Evolutionary conservation across 2,888 invertebrate genomes (phyloP).

Genomic region (Harpalus rubripes): DNA sequence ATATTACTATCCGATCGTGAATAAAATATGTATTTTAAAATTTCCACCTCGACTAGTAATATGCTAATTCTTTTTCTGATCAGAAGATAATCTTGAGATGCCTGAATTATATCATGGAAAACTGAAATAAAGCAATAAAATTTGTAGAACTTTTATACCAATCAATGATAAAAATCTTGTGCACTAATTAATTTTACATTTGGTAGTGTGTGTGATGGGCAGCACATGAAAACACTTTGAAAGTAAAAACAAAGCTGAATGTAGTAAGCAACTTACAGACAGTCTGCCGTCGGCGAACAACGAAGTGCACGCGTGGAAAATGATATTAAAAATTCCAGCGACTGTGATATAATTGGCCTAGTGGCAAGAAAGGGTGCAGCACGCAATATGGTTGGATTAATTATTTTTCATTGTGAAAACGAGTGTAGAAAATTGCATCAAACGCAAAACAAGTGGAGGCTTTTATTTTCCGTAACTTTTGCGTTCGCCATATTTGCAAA

Average conservation of each 20-base stretch:
- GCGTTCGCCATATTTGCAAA: constrained; percentile 60
- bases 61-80: too few relatives aligned
- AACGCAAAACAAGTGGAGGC: constrained; percentile 56
- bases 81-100: too few relatives aligned
- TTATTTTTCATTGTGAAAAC: constrained; percentile 61
- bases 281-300: background rate
- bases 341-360: constrained; percentile 43
- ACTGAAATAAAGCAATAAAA: too few relatives aligned
- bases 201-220: too few relatives aligned
- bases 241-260: background rate
- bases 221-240: background rate
- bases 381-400: constrained; percentile 50
- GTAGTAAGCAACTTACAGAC: background rate
- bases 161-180: too few relatives aligned
- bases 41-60: too few relatives aligned
- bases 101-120: too few relatives aligned
- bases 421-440: constrained; percentile 56
- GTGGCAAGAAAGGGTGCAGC: constrained; percentile 40
- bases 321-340: constrained; percentile 58
- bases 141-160: too few relatives aligned
- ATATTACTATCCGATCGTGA: too few relatives aligned
- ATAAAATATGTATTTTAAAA: too few relatives aligned
- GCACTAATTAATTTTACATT: too few relatives aligned
- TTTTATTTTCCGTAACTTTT: constrained; percentile 44
- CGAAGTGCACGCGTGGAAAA: constrained; percentile 3